Evolutionary conservation across 2,888 invertebrate species (phyloP).

Genomic region (Polyommatus iphigenia): DNA sequence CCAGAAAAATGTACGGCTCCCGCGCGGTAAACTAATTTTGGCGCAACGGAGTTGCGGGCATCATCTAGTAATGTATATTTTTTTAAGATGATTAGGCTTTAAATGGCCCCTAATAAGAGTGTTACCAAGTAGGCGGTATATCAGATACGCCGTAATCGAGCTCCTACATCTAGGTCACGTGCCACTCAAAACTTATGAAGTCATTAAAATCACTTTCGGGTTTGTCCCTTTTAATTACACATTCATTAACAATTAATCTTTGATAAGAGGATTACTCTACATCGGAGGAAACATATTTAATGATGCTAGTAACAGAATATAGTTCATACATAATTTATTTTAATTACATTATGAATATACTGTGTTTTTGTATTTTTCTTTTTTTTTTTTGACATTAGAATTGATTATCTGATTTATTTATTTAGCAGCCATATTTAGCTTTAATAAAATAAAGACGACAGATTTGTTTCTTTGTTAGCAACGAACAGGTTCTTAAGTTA

Average conservation of each 20-base stretch:
- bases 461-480: too few species aligned
- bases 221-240: background rate
- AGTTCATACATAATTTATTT: background rate
- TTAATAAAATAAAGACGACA: too few species aligned
- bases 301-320: background rate
- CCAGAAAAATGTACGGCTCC: too few species aligned
- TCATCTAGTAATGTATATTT: background rate
- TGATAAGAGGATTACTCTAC: background rate
- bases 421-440: too few species aligned
- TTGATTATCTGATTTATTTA: too few species aligned
- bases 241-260: background rate
- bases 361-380: background rate
- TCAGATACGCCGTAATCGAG: background rate
- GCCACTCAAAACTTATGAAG: background rate
- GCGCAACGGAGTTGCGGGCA: too few species aligned
- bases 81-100: background rate
- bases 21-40: too few species aligned
- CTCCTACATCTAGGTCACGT: background rate
- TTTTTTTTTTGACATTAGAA: background rate
- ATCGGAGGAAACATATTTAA: background rate
- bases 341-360: background rate
- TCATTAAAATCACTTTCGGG: slow-evolving; percentile 12
- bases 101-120: background rate
- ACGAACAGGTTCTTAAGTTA: too few species aligned
- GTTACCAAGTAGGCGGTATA: background rate